Conservation (phyloP, 2,888 invertebrate genomes). For the Erpobdella octoculata region DNA sequence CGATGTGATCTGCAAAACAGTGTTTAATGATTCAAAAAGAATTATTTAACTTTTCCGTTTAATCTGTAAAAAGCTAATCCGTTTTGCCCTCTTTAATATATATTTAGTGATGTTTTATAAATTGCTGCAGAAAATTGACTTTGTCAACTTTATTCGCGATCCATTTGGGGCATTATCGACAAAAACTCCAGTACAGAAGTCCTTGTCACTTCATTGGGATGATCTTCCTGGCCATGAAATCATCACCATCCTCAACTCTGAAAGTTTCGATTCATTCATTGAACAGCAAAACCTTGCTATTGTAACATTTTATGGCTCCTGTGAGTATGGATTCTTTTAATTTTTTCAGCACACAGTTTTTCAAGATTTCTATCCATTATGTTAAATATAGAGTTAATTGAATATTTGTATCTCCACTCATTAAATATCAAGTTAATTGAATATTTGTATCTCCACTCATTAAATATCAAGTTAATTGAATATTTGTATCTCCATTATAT, state of each 20-base stretch:
- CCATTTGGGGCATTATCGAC: neutral
- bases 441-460: too few species aligned
- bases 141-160: constrained; percentile 6
- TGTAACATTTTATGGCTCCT: constrained; percentile 54
- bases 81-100: too few species aligned
- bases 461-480: too few species aligned
- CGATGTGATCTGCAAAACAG: too few species aligned
- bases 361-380: too few species aligned
- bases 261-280: constrained; percentile 52
- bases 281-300: constrained; percentile 57
- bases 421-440: too few species aligned
- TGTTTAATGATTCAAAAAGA: neutral
- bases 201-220: constrained; percentile 6
- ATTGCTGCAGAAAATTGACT: constrained; percentile 13
- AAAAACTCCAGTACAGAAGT: neutral
- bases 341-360: neutral
- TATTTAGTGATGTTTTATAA: too few species aligned
- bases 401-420: too few species aligned
- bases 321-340: constrained; percentile 42
- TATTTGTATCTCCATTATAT: too few species aligned
- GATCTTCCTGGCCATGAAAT: constrained; percentile 48
- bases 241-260: constrained; percentile 67
- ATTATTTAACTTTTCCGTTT: neutral
- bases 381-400: too few species aligned
- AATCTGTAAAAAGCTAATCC: too few species aligned